Evolutionary conservation across 2,888 invertebrate genomes (phyloP).

Genomic region (Rhodophaea formosa): DNA sequence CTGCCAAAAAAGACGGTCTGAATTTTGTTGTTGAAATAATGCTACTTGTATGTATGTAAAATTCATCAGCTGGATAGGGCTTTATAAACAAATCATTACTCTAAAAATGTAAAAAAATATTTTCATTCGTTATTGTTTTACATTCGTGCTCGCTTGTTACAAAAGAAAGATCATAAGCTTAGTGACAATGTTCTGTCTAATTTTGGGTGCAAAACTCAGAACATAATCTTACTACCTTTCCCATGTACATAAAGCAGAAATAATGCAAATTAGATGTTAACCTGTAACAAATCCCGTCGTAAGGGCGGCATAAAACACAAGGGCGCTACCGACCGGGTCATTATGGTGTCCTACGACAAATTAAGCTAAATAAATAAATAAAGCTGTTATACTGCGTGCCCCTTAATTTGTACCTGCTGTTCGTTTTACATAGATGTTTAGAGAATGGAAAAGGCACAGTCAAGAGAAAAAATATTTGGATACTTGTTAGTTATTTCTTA

Average conservation of each 20-base stretch:
- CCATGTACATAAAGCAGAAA: neutral
- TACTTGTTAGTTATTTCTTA: neutral
- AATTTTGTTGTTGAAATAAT: too few relatives aligned
- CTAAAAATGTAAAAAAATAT: too few relatives aligned
- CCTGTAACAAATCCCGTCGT: conserved; percentile 15
- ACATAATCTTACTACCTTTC: neutral
- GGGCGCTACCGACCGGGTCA: conserved; percentile 40
- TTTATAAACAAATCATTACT: too few relatives aligned
- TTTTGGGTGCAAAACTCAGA: too few relatives aligned
- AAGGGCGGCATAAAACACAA: conserved; percentile 30
- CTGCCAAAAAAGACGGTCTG: too few relatives aligned
- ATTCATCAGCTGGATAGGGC: too few relatives aligned
- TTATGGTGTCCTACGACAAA: conserved; percentile 57
- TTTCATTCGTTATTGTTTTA: too few relatives aligned
- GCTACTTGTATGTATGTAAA: too few relatives aligned
- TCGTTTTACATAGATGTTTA: conserved; percentile 33
- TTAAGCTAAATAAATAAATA: conserved; percentile 70
- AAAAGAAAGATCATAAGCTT: too few relatives aligned
- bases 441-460: conserved; percentile 29
- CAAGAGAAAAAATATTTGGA: too few relatives aligned
- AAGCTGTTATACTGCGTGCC: conserved; percentile 51
- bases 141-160: too few relatives aligned
- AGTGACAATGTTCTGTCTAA: too few relatives aligned
- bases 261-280: conserved; percentile 7
- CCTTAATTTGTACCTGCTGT: conserved; percentile 64